Evolutionary conservation across 2,113 vertebrate genomes (phyloP).

Genomic region (Ophiodon elongatus): DNA sequence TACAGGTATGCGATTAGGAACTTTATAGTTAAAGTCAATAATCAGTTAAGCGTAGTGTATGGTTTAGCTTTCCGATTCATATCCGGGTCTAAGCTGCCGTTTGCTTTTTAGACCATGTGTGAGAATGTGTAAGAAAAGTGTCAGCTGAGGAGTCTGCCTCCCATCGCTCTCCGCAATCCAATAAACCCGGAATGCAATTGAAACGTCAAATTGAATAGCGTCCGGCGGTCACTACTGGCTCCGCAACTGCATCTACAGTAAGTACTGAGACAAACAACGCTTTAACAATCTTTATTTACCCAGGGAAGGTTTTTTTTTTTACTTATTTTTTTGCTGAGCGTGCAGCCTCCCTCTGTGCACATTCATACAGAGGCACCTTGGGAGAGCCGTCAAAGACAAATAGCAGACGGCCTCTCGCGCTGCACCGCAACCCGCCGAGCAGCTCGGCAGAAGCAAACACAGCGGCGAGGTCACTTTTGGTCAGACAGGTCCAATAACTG

Average conservation of each 20-base stretch:
- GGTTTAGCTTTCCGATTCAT: slow-evolving; percentile 7
- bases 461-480: slow-evolving; percentile 53
- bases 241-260: slow-evolving; percentile 22
- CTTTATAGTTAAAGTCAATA: slow-evolving; percentile 9
- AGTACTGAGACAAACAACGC: slow-evolving; percentile 53
- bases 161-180: slow-evolving; percentile 41
- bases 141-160: slow-evolving; percentile 21
- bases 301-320: slow-evolving; percentile 41
- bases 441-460: slow-evolving; percentile 30
- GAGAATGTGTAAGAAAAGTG: slow-evolving; percentile 47
- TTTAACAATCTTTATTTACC: slow-evolving; percentile 71
- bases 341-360: slow-evolving; percentile 42
- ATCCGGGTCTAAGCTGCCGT: slow-evolving; percentile 16
- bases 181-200: slow-evolving; percentile 50
- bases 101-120: background rate
- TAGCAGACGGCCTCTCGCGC: slow-evolving; percentile 3
- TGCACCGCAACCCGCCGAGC: background rate
- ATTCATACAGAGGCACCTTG: slow-evolving; percentile 42
- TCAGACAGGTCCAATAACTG: slow-evolving; percentile 50
- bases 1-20: background rate
- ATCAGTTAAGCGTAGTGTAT: background rate
- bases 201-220: slow-evolving; percentile 60
- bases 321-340: slow-evolving; percentile 45
- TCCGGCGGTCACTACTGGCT: background rate
- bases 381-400: slow-evolving; percentile 59